Evolutionary conservation across 2,113 vertebrate species (phyloP).

Genomic region (Sinocyclocheilus anshuiensis): DNA sequence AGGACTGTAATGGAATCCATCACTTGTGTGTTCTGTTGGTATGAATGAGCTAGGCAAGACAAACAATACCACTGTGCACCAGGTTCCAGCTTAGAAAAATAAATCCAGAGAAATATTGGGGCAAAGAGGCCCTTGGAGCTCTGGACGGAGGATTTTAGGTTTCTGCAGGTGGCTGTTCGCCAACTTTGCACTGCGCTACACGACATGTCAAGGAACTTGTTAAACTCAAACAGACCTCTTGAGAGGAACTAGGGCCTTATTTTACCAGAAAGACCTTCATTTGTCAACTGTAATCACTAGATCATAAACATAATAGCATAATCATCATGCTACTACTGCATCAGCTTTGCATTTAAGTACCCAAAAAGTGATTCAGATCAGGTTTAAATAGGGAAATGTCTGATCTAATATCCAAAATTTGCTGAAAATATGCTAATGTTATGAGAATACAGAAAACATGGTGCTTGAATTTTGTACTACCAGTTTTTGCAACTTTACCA

Average conservation of each 20-base stretch:
- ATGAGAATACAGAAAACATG: neutral
- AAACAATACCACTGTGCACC: slow-evolving; percentile 57
- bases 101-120: slow-evolving; percentile 55
- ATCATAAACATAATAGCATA: neutral
- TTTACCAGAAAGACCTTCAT: neutral
- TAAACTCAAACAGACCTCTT: neutral
- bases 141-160: slow-evolving; percentile 33
- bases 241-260: neutral
- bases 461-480: neutral
- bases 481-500: neutral
- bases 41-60: slow-evolving; percentile 50
- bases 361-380: neutral
- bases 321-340: neutral
- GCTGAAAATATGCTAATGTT: neutral
- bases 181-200: slow-evolving; percentile 28
- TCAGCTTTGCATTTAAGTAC: neutral
- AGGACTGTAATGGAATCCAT: slow-evolving; percentile 55
- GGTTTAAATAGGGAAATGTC: neutral
- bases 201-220: slow-evolving; percentile 5
- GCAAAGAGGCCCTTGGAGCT: slow-evolving; percentile 48
- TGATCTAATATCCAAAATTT: neutral
- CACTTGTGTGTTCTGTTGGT: slow-evolving; percentile 34
- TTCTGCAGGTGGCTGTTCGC: slow-evolving; percentile 23
- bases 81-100: slow-evolving; percentile 52
- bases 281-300: slow-evolving; percentile 17